Evolutionary conservation across 2,113 vertebrate species (phyloP), one percentile per base, ranked within the genome.

Genomic region (Accipiter cooperii): DNA sequence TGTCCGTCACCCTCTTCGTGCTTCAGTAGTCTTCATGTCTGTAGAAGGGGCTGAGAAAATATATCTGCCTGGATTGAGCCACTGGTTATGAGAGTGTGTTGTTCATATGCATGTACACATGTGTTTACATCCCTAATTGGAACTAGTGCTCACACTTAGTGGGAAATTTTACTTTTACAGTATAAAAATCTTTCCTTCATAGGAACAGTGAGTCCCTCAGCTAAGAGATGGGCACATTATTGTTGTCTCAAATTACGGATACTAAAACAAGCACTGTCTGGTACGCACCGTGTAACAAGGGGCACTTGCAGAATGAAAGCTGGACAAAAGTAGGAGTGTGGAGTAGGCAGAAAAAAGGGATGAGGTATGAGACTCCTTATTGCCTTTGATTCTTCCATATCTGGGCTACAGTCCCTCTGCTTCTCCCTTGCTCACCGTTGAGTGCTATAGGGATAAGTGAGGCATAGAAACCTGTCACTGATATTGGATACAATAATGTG

Each of bases 41-140:
- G 18, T 12, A 29, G 46, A 54, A 86, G 2, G 14, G 18, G 10
- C 13, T 74, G 28, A 84, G 52, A 89, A 84, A 61, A 54, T 19
- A 2, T 3, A 11, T n/a, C 10, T 61, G 9, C 36, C n/a, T 82
- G 38, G 20, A n/a, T 1, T 75, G 42, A 65, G 14, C 12, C 57
- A 36, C 24, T 20, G 40, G 15, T 55, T 71, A 46, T 0, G 1
- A 55, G 28, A 15, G 7, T 13, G 7, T 8, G 21, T 34, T 36
- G 3, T 58, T 78, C 14, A 2, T 29, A 36, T 44, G 28, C 2
- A 4, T 4, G 8, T 17, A 7, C 12, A 34, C 2, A 2, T 25
- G 8, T 38, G 20, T 76, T 71, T 44, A 11, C 34, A 34, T 5
- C 7, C 3, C 4, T 76, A 25, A 17, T 19, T 91, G 33, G 44